phyloP scores from a whole-genome alignment of 1,140 invertebrate species.

The Cheumatopsyche charites region DNA sequence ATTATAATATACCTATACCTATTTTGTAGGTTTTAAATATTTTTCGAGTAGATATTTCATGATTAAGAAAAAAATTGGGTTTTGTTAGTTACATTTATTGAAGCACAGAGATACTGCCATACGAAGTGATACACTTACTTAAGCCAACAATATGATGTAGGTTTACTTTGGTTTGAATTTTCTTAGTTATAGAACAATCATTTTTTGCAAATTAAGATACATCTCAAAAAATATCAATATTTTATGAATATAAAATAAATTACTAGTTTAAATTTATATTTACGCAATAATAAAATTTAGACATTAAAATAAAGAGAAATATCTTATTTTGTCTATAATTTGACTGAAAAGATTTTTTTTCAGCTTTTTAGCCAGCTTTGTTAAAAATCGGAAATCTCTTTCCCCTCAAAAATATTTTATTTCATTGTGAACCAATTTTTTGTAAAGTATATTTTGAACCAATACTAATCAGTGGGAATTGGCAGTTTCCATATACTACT shows the following conservation, averaged over 20 bases:
- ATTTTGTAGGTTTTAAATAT: too few relatives aligned
- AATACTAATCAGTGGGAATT: conserved; percentile 50
- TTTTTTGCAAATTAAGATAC: conserved; percentile 7
- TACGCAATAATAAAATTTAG: too few relatives aligned
- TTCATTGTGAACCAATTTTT: not conserved
- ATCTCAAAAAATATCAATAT: not conserved
- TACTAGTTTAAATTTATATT: too few relatives aligned
- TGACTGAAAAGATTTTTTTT: conserved; percentile 39
- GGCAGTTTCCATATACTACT: conserved; percentile 91
- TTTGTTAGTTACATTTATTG: not conserved
- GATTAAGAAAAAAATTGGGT: too few relatives aligned
- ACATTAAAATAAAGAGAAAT: conserved; percentile 14
- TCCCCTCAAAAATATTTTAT: conserved; percentile 51
- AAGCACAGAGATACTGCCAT: conserved; percentile 14
- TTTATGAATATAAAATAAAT: too few relatives aligned
- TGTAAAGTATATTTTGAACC: conserved; percentile 47
- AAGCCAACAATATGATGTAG: conserved; percentile 12
- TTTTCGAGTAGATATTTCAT: too few relatives aligned
- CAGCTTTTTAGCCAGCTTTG: conserved; percentile 45
- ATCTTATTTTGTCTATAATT: conserved; percentile 27
- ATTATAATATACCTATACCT: too few relatives aligned
- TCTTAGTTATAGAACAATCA: conserved; percentile 16
- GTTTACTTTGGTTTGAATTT: conserved; percentile 1
- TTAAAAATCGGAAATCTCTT: conserved; percentile 60
- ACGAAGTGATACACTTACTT: not conserved